Evolutionary conservation across 2,888 invertebrate species (phyloP).

Genomic region (Halictus quadricinctus): DNA sequence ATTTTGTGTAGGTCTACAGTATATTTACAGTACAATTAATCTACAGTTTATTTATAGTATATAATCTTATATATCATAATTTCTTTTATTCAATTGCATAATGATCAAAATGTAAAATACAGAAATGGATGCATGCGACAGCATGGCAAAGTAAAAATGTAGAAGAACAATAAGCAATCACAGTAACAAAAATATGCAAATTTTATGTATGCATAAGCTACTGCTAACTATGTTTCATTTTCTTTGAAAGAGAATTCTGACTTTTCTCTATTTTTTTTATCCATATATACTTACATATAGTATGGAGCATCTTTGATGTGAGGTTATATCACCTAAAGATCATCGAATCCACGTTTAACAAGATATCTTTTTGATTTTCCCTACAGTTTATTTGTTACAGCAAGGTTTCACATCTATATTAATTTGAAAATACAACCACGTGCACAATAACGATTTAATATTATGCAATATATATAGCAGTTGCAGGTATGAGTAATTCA

Average conservation of each 20-base stretch:
- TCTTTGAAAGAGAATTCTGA: neutral
- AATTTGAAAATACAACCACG: conserved; percentile 39
- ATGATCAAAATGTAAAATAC: neutral
- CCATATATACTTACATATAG: neutral
- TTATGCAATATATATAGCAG: conserved; percentile 52
- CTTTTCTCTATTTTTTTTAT: neutral
- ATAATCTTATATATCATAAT: neutral
- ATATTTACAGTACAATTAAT: no score
- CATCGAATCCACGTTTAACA: neutral
- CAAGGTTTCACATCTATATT: conserved; percentile 13
- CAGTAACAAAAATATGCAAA: neutral
- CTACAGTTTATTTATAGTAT: neutral
- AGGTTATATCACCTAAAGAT: conserved; percentile 46
- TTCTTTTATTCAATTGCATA: neutral
- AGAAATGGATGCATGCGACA: neutral
- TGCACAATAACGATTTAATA: conserved; percentile 49
- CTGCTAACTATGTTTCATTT: neutral
- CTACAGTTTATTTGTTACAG: conserved; percentile 8
- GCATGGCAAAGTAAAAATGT: neutral
- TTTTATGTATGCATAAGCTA: neutral
- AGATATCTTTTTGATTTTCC: neutral
- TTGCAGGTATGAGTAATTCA: conserved; percentile 48
- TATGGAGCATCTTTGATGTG: conserved; percentile 30
- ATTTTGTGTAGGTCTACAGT: neutral
- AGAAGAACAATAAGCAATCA: neutral